Conservation (phyloP, 2,888 invertebrate genomes). For the Liodrosophila aerea region DNA sequence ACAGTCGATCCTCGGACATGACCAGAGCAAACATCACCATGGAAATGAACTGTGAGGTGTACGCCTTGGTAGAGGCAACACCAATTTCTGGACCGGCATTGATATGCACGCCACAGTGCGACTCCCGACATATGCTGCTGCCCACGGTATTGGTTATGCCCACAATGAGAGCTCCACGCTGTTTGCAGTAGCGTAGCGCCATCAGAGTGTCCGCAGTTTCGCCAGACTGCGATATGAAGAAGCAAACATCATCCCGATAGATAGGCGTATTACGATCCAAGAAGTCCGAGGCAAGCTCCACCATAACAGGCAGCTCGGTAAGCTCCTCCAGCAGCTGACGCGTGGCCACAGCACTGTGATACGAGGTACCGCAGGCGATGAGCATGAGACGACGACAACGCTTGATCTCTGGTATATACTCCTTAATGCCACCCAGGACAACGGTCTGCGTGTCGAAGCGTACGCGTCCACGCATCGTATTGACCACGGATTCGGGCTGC, state of each 20-base stretch:
- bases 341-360: slow-evolving; percentile 98
- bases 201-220: slow-evolving; percentile 98
- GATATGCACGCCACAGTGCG: slow-evolving; percentile 99
- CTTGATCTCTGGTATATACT: slow-evolving; percentile 98
- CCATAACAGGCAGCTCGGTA: slow-evolving; percentile 99
- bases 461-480: slow-evolving; percentile 98
- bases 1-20: slow-evolving; percentile 98
- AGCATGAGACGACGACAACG: slow-evolving; percentile 97
- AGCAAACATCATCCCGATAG: slow-evolving; percentile 99
- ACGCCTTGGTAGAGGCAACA: slow-evolving; percentile 99
- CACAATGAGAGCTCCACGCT: slow-evolving; percentile 96
- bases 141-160: slow-evolving; percentile 99
- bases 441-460: slow-evolving; percentile 94
- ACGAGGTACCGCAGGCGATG: slow-evolving; percentile 99
- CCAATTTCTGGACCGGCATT: slow-evolving; percentile 99
- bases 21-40: slow-evolving; percentile 99
- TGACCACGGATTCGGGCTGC: slow-evolving; percentile 99
- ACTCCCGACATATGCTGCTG: slow-evolving; percentile 98
- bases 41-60: slow-evolving; percentile 99
- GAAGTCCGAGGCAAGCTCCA: slow-evolving; percentile 98
- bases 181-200: slow-evolving; percentile 97
- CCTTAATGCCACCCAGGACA: slow-evolving; percentile 97
- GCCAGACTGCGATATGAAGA: slow-evolving; percentile 99
- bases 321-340: slow-evolving; percentile 97
- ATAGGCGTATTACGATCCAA: slow-evolving; percentile 98